Percentiles rank a stretch among this genome's conserved stretches.
phyloP scores from a whole-genome alignment of 2,888 invertebrate genomes.

The Ptilodon capucinus region DNA sequence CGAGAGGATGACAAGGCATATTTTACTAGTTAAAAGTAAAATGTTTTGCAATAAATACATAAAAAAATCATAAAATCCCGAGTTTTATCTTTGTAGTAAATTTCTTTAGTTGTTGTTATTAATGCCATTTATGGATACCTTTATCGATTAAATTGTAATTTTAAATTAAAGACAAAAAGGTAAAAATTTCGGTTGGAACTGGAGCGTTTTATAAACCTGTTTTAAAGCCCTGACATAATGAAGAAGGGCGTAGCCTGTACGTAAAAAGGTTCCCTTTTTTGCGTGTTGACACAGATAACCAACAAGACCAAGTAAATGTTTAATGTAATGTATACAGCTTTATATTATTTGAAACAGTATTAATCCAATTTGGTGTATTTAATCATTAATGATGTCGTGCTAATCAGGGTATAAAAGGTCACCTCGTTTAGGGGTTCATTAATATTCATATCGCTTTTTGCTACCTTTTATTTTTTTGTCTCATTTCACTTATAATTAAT shows the following conservation, averaged over 20 bases:
- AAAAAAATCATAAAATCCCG: too few species aligned
- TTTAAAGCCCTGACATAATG: neutral
- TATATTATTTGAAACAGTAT: slow-evolving; percentile 18
- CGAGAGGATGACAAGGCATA: too few species aligned
- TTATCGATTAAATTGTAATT: too few species aligned
- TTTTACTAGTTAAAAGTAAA: too few species aligned
- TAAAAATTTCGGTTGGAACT: too few species aligned
- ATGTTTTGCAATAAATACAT: too few species aligned
- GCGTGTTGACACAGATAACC: neutral
- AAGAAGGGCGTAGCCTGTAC: neutral
- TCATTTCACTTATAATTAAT: too few species aligned
- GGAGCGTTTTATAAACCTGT: too few species aligned
- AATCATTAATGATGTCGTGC: slow-evolving; percentile 17
- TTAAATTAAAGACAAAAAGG: too few species aligned
- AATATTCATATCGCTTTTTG: neutral
- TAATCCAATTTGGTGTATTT: slow-evolving; percentile 13
- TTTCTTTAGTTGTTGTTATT: too few species aligned
- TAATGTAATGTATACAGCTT: neutral
- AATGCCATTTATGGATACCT: too few species aligned
- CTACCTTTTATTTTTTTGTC: neutral
- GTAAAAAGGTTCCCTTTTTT: neutral
- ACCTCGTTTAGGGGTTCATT: neutral
- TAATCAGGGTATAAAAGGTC: slow-evolving; percentile 25
- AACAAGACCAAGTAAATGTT: neutral
- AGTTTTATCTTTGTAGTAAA: too few species aligned